Conservation (phyloP, 2,113 vertebrate species). For the Microcebus griseorufus region DNA sequence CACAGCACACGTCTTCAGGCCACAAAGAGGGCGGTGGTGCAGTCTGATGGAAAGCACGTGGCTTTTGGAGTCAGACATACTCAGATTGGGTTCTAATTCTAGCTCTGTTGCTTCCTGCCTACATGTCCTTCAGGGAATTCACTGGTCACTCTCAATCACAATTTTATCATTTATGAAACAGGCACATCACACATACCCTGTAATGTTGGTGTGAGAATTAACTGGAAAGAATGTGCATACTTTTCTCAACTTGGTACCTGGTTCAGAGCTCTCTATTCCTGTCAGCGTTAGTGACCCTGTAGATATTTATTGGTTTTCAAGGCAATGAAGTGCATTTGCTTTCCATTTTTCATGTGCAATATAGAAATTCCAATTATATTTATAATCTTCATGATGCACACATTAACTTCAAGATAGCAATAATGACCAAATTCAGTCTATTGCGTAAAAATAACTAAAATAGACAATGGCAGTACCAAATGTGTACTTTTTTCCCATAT, state of each 20-base stretch:
- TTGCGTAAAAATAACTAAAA: neutral
- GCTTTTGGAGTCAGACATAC: neutral
- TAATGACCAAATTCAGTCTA: neutral
- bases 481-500: neutral
- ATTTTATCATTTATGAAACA: neutral
- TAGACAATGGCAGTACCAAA: neutral
- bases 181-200: neutral
- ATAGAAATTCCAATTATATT: neutral
- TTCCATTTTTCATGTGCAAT: neutral
- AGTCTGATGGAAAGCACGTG: neutral
- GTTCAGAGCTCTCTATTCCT: neutral
- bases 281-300: accelerated
- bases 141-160: neutral
- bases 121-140: neutral
- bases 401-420: neutral
- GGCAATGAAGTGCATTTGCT: neutral
- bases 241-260: neutral
- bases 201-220: neutral
- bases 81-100: neutral
- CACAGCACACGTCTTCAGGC: neutral
- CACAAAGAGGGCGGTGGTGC: neutral
- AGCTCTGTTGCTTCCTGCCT: neutral
- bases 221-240: neutral
- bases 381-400: neutral
- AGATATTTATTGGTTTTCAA: neutral